Conservation (phyloP, 2,113 vertebrate genomes). For the Sakesphorus luctuosus region DNA sequence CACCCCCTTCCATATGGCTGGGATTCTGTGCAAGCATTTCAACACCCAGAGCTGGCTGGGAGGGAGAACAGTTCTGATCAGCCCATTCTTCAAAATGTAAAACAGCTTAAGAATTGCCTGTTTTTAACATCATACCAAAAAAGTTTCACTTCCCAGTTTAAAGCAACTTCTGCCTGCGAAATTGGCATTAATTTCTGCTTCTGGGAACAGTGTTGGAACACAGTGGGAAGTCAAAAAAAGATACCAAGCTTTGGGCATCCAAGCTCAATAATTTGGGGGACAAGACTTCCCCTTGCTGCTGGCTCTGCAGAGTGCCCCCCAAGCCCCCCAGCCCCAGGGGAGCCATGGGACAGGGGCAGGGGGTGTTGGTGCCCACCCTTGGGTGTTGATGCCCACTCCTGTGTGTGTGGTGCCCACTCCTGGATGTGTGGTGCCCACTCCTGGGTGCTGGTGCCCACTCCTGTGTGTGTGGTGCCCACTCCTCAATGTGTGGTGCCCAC, state of each 20-base stretch:
- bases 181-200: slow-evolving; percentile 45
- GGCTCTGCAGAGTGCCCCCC: neutral
- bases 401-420: no score
- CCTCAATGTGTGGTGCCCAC: no score
- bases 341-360: neutral
- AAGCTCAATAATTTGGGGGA: neutral
- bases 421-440: no score
- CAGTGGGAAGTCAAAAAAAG: slow-evolving; percentile 36
- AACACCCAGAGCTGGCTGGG: neutral
- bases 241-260: slow-evolving; percentile 40
- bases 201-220: neutral
- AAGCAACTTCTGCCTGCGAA: slow-evolving; percentile 48
- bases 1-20: slow-evolving; percentile 3
- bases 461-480: no score
- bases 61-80: slow-evolving; percentile 56
- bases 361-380: no score
- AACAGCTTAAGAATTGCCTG: slow-evolving; percentile 49
- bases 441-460: no score
- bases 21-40: slow-evolving; percentile 64
- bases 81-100: slow-evolving; percentile 35
- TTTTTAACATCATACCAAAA: slow-evolving; percentile 53
- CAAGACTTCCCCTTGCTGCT: neutral
- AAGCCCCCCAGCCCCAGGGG: neutral
- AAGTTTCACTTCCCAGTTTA: slow-evolving; percentile 58
- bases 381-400: no score